Conservation (phyloP, 37 sponge, comb jelly and placozoan species). For the Crambe crambe region DNA sequence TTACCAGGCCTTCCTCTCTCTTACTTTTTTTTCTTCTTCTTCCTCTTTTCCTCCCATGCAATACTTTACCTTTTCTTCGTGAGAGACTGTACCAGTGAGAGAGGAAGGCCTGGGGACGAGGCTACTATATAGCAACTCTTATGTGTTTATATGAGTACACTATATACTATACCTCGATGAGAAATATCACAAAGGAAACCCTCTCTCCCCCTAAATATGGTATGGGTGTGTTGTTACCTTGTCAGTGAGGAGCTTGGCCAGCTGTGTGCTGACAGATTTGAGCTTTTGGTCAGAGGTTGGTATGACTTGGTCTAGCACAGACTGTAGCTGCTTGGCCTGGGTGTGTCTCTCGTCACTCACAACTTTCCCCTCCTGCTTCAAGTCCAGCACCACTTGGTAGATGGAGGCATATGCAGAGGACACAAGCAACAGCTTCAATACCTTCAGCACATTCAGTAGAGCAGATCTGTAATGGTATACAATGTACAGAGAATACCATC, state of each 20-base stretch:
- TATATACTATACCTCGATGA: no score
- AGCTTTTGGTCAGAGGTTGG: constrained; percentile 39
- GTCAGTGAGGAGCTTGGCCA: constrained; percentile 37
- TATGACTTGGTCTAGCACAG: constrained; percentile 35
- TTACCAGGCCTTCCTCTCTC: no score
- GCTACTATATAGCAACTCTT: no score
- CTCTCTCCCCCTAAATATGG: no score
- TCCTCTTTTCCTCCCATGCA: no score
- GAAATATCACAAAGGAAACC: no score
- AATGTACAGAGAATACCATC: not conserved
- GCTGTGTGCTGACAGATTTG: constrained; percentile 27
- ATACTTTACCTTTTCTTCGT: no score
- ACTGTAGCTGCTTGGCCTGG: constrained; percentile 52
- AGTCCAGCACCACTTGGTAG: constrained; percentile 36
- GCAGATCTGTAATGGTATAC: constrained; percentile 45
- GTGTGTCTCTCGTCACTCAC: constrained; percentile 33
- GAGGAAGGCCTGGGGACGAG: no score
- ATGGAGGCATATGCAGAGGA: constrained; percentile 61
- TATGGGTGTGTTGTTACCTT: no score
- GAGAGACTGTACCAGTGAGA: no score
- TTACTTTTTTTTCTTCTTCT: no score
- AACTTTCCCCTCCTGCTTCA: constrained; percentile 28
- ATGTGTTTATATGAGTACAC: no score
- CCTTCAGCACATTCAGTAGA: constrained; percentile 27
- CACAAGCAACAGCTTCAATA: constrained; percentile 53